Evolutionary conservation across 2,113 vertebrate species (phyloP).

Genomic region (Cyprinus carpio): DNA sequence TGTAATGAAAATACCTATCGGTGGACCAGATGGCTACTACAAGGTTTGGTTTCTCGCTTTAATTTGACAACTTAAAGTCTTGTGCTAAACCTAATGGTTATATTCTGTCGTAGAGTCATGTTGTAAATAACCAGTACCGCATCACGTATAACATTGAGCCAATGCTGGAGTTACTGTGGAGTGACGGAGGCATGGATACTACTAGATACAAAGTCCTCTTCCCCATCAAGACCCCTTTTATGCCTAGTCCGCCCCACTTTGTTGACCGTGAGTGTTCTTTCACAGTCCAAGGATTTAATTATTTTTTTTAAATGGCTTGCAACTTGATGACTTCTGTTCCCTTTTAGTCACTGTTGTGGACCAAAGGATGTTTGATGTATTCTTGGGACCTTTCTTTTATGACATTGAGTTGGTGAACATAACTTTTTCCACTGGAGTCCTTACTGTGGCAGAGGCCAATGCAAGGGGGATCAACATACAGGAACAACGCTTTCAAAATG

Average conservation of each 20-base stretch:
- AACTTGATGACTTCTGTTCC: neutral
- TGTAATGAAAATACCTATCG: slow-evolving; percentile 75
- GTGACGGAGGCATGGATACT: slow-evolving; percentile 57
- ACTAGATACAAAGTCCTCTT: slow-evolving; percentile 75
- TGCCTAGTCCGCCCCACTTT: slow-evolving; percentile 50
- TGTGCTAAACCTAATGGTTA: neutral
- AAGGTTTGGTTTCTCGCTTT: slow-evolving; percentile 70
- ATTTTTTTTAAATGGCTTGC: too few species aligned
- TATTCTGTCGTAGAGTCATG: slow-evolving; percentile 62
- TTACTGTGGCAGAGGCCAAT: slow-evolving; percentile 67
- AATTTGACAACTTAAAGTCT: neutral
- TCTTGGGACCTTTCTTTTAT: slow-evolving; percentile 74
- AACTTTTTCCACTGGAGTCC: slow-evolving; percentile 63
- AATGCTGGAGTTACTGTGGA: slow-evolving; percentile 75
- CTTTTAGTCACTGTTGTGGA: slow-evolving; percentile 66
- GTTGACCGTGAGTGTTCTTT: slow-evolving; percentile 63
- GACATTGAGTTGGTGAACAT: slow-evolving; percentile 79
- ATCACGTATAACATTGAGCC: slow-evolving; percentile 67
- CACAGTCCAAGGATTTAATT: too few species aligned
- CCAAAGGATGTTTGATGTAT: slow-evolving; percentile 65
- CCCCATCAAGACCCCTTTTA: slow-evolving; percentile 66
- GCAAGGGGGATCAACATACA: slow-evolving; percentile 66
- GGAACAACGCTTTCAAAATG: slow-evolving; percentile 66
- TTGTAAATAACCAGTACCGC: slow-evolving; percentile 59
- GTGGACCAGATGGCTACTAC: slow-evolving; percentile 78